A percentile compares a stretch with the other conserved stretches of the same genome.
Evolutionary conservation across 1,140 invertebrate genomes (phyloP).

Genomic region (Eriocheir sinensis): DNA sequence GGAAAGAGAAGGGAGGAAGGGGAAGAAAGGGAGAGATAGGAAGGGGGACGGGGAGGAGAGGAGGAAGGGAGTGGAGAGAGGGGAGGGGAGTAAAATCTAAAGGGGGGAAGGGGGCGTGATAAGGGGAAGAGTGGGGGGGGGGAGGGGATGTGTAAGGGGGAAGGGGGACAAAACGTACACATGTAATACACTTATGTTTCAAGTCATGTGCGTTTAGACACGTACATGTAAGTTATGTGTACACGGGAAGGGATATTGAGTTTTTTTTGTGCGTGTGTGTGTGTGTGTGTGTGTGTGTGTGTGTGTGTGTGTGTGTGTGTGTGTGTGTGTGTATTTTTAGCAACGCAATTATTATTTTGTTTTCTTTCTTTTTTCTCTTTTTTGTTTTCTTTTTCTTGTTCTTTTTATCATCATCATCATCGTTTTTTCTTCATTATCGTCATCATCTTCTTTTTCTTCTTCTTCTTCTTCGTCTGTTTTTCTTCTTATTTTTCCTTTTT

Average conservation of each 20-base stretch:
- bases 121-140: too few relatives aligned
- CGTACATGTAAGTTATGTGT: neutral
- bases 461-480: too few relatives aligned
- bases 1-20: neutral
- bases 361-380: too few relatives aligned
- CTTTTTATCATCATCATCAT: too few relatives aligned
- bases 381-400: too few relatives aligned
- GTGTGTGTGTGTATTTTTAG: neutral
- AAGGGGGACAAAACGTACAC: too few relatives aligned
- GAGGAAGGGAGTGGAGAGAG: neutral
- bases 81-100: neutral
- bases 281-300: neutral
- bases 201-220: neutral
- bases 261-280: neutral
- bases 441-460: too few relatives aligned
- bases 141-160: neutral
- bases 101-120: too few relatives aligned
- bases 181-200: too few relatives aligned
- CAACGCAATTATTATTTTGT: too few relatives aligned
- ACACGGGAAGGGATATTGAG: neutral
- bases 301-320: neutral
- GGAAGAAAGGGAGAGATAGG: neutral
- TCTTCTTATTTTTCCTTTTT: too few relatives aligned
- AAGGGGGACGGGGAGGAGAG: neutral
- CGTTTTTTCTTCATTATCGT: too few relatives aligned